phyloP scores from a whole-genome alignment of 2,888 invertebrate species.

The Aphrophora alni region DNA sequence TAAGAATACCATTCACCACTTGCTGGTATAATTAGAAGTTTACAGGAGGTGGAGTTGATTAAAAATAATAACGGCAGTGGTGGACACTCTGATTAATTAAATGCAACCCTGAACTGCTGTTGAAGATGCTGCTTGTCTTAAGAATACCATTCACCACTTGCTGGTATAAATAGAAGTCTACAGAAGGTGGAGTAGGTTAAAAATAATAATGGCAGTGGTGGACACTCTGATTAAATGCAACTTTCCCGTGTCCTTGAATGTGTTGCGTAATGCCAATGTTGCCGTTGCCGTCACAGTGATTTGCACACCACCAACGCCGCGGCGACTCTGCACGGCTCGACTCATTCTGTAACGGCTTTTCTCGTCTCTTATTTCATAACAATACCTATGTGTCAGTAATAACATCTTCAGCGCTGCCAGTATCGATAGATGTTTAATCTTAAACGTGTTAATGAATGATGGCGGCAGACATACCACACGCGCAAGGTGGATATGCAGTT shows the following conservation, averaged over 20 bases:
- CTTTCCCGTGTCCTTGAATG: constrained; percentile 36
- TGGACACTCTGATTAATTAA: not conserved
- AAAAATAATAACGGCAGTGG: not conserved
- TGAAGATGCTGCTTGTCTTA: not conserved
- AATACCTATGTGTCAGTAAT: not conserved
- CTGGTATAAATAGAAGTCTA: not conserved
- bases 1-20: too few species aligned
- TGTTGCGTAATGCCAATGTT: not conserved
- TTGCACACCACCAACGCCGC: not conserved
- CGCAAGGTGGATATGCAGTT: too few species aligned
- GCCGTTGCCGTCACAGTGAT: not conserved
- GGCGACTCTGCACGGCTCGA: not conserved
- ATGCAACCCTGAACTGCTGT: not conserved
- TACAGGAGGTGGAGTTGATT: too few species aligned
- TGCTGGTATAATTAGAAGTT: too few species aligned
- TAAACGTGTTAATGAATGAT: not conserved
- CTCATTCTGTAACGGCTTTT: not conserved
- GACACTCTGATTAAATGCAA: constrained; percentile 17
- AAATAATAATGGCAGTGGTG: not conserved
- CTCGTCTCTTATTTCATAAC: not conserved
- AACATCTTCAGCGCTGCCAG: not conserved
- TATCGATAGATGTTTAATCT: not conserved
- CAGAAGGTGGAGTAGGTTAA: constrained; percentile 1
- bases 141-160: not conserved
- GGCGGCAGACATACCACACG: too few species aligned